Conservation (phyloP, 2,888 invertebrate species). For the Craniophora ligustri region DNA sequence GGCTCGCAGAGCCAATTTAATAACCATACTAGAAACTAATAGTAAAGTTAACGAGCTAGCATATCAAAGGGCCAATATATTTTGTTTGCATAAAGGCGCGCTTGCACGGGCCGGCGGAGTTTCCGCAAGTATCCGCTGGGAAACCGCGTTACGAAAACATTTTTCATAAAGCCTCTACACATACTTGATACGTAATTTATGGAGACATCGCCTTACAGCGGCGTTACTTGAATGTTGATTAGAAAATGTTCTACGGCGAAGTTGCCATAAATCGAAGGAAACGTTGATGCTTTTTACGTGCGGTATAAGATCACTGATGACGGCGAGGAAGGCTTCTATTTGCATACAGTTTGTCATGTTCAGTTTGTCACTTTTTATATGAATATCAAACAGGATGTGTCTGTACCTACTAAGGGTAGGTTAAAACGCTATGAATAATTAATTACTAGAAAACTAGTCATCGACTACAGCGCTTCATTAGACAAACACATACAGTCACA, state of each 20-base stretch:
- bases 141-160: constrained; percentile 76
- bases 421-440: too few species aligned
- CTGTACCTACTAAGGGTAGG: too few species aligned
- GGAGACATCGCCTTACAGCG: constrained; percentile 77
- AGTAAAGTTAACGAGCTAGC: constrained; percentile 67
- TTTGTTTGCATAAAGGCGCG: constrained; percentile 71
- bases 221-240: constrained; percentile 83
- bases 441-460: too few species aligned
- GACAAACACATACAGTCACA: too few species aligned
- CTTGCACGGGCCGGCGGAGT: constrained; percentile 57
- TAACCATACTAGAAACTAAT: constrained; percentile 66
- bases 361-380: constrained; percentile 2
- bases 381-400: constrained; percentile 13
- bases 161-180: constrained; percentile 84
- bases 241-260: constrained; percentile 64
- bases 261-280: constrained; percentile 37
- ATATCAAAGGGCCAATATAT: constrained; percentile 74
- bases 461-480: too few species aligned
- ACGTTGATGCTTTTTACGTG: constrained; percentile 46
- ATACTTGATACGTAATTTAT: constrained; percentile 87
- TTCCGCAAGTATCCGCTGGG: constrained; percentile 66
- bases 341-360: constrained; percentile 39
- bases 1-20: constrained; percentile 53
- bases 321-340: constrained; percentile 22
- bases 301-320: constrained; percentile 41